phyloP scores from a whole-genome alignment of 2,113 vertebrate genomes.

The Microtus montanus region DNA sequence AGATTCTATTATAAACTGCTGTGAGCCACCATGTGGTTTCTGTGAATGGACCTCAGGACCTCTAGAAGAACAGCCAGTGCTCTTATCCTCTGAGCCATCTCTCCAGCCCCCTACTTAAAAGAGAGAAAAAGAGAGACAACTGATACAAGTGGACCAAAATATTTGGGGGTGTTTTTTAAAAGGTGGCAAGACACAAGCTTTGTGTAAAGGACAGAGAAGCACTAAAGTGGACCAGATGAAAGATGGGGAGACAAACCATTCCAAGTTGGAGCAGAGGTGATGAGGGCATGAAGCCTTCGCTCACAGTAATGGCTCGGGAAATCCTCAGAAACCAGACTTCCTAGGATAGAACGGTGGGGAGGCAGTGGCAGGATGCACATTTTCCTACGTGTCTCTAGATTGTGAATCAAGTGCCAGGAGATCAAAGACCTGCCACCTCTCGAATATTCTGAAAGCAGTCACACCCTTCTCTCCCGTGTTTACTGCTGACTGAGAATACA shows the following conservation, averaged over 20 bases:
- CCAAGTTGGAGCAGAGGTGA: neutral
- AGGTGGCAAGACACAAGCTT: neutral
- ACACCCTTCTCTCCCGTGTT: neutral
- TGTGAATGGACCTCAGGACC: neutral
- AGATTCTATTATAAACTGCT: neutral
- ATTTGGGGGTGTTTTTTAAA: neutral
- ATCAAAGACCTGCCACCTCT: slow-evolving; percentile 32
- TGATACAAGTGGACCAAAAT: neutral
- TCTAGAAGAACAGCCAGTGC: neutral
- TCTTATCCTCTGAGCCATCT: neutral
- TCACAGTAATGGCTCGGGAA: neutral
- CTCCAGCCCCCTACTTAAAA: neutral
- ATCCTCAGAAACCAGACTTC: slow-evolving; percentile 5
- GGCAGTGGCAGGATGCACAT: neutral
- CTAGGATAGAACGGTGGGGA: neutral
- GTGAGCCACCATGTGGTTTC: neutral
- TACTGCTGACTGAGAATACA: neutral
- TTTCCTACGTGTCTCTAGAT: neutral
- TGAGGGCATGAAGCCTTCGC: neutral
- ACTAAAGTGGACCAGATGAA: neutral
- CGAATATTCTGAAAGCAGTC: slow-evolving; percentile 4
- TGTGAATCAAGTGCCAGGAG: neutral
- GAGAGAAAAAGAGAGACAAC: neutral
- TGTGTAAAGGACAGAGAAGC: slow-evolving; percentile 35
- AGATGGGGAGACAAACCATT: neutral